phyloP scores from a whole-genome alignment of 2,797 vertebrate species.

The Coregonus ussuriensis region DNA sequence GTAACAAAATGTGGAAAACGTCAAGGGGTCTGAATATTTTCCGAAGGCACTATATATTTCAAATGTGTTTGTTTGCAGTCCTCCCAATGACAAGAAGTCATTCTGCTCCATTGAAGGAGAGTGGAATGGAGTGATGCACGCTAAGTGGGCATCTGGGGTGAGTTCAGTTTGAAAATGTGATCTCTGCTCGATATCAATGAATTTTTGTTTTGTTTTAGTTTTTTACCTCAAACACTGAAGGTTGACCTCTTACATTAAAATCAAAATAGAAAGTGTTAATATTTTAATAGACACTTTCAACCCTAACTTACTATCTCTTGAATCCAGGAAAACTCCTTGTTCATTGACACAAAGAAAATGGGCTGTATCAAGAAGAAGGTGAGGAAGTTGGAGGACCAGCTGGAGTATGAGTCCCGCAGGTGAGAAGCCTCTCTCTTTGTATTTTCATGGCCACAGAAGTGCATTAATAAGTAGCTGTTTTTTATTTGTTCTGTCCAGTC shows the following conservation, averaged over 20 bases:
- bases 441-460: background rate
- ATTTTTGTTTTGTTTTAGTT: background rate
- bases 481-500: background rate
- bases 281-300: background rate
- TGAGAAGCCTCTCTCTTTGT: slow-evolving; percentile 64
- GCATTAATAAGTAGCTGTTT: background rate
- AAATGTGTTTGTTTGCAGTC: slow-evolving; percentile 69
- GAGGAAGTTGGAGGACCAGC: slow-evolving; percentile 95
- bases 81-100: slow-evolving; percentile 97
- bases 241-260: background rate
- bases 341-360: slow-evolving; percentile 97
- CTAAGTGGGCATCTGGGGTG: slow-evolving; percentile 93
- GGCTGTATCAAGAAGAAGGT: slow-evolving; percentile 97
- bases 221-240: background rate
- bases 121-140: slow-evolving; percentile 98
- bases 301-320: background rate
- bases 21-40: too few relatives aligned
- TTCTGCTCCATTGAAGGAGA: slow-evolving; percentile 96
- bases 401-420: slow-evolving; percentile 92
- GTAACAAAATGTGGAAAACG: too few relatives aligned
- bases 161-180: slow-evolving; percentile 51
- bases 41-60: background rate
- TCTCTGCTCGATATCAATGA: background rate
- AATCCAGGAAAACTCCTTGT: slow-evolving; percentile 88
- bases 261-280: background rate